Percentiles rank a stretch among this genome's conserved stretches.
phyloP scores from a whole-genome alignment of 2,797 vertebrate species.

The Zenarchopterus dispar region DNA sequence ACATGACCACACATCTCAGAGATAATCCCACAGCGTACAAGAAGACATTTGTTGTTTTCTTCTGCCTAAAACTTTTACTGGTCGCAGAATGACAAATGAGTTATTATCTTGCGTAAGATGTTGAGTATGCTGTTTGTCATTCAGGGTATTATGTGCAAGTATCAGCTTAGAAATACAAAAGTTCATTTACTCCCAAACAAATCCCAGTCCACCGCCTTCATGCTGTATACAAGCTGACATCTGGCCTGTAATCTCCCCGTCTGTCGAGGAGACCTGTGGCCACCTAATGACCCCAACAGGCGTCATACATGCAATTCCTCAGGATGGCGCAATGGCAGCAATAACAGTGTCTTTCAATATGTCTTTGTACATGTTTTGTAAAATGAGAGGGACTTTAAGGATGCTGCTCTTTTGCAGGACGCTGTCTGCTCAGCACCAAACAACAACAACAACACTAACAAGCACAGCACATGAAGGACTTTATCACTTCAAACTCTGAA shows the following conservation, averaged over 20 bases:
- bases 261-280: slow-evolving; percentile 76
- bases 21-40: slow-evolving; percentile 38
- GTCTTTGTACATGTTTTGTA: slow-evolving; percentile 64
- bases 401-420: slow-evolving; percentile 31
- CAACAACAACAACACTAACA: too few relatives aligned
- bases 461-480: not conserved
- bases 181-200: slow-evolving; percentile 74
- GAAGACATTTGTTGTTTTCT: slow-evolving; percentile 34
- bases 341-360: slow-evolving; percentile 73
- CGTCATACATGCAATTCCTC: slow-evolving; percentile 73
- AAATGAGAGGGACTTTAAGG: slow-evolving; percentile 63
- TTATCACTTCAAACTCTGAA: not conserved
- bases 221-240: slow-evolving; percentile 72
- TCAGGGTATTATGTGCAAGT: slow-evolving; percentile 51
- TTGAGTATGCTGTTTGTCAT: slow-evolving; percentile 49
- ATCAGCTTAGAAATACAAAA: slow-evolving; percentile 66
- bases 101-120: slow-evolving; percentile 50
- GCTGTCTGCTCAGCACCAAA: slow-evolving; percentile 16
- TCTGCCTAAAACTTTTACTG: slow-evolving; percentile 31
- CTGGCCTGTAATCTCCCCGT: slow-evolving; percentile 78
- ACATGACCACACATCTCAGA: slow-evolving; percentile 54
- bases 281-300: slow-evolving; percentile 78
- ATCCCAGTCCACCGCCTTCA: slow-evolving; percentile 69
- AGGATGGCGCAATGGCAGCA: slow-evolving; percentile 70
- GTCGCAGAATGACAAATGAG: slow-evolving; percentile 31